Evolutionary conservation across 2,797 vertebrate genomes (phyloP), one percentile per base, ranked within the genome.

Genomic region (Pteronotus mesoamericanus): DNA sequence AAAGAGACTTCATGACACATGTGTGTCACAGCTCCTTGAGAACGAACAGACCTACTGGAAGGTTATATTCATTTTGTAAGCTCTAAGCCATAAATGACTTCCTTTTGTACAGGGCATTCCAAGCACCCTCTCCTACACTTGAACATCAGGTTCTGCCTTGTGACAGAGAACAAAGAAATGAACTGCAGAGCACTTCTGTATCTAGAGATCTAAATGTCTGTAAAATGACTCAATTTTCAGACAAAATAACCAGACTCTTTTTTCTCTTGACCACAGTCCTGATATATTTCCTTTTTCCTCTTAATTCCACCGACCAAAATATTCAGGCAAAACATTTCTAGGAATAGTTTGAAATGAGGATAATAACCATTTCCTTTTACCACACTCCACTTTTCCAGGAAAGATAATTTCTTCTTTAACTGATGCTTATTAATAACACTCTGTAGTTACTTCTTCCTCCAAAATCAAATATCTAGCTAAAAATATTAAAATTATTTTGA

Each of bases 201-300:
- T 91, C 90, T 80, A 74, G 79, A 37, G 77, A 44, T 29, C 55
- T 87, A 90, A 85, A 69, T 53, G 82, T 34, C 71, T 96, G 66
- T 87, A 94, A 97, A 96, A 96, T 82, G 80, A 97, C 69, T 96
- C 94, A 89, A 85, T 96, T 92, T 94, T 55, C 66, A 93, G 84
- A 48, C 0, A 4, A 95, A 97, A 96, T 92, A 80, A 84, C 84
- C 26, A 44, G 72, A 82, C 46, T 96, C 93, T 59, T 77, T 79
- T 96, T 96, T 96, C 94, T 92, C 61, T 95, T 90, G 61, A 90
- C 94, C 94, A 97, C 93, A 95, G 78, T 92, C 92, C 94, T 83
- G 19, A 37, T 92, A 79, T 78, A 92, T 90, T 96, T 51, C 61
- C 94, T 90, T 95, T 34, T 94, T 86, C 8, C 10, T 24, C 77